Evolutionary conservation across 2,797 vertebrate species (phyloP), one percentile per base, ranked within the genome.

Genomic region (Darevskia nairensis): DNA sequence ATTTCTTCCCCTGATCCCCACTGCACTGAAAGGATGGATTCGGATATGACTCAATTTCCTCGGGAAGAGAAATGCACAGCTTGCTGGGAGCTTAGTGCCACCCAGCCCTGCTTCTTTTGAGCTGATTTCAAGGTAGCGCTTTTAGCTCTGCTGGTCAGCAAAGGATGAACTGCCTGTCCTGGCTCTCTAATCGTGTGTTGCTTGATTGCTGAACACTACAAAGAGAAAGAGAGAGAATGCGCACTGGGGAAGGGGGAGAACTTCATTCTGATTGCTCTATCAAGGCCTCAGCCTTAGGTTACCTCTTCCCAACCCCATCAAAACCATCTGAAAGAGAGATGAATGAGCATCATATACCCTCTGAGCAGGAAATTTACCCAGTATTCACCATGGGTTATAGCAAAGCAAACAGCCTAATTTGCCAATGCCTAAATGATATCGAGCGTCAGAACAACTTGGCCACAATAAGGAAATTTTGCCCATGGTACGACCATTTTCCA

Each of bases 251-350:
- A 21, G 9, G 39, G 4, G 5, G 27, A 4, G n/a, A 80, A 64
- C 61, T 66, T 87, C 89, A 46, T 68, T 90, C 91, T 71, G 83
- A 90, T 88, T 86, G 85, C 71, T 59, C 50, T 66, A 2, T 64
- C 64, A 90, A 91, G 90, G 87, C 74, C 78, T 87, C 25, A 76
- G 87, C 61, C 88, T 68, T 59, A 8, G 74, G 7, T 41, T 55
- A 46, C 83, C 86, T 88, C 83, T 87, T 84, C 82, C 8, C 27
- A 29, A 76, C 86, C 82, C 81, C 59, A n/a, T 61, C 74, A 82
- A 72, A 25, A 27, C 64, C 19, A 68, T 80, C 77, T 85, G 81
- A 80, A 87, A 82, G 74, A 46, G 76, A 80, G 71, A 92, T 85
- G 83, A 81, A 85, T 88, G 88, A 83, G 90, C 68, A 59, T 1